A percentile compares a stretch with the other conserved stretches of the same genome.
These are phyloP conservation scores for Leptobrachium leishanense DNA, from an alignment of 2,113 vertebrate species.

Conservation along the genomic window DNA sequence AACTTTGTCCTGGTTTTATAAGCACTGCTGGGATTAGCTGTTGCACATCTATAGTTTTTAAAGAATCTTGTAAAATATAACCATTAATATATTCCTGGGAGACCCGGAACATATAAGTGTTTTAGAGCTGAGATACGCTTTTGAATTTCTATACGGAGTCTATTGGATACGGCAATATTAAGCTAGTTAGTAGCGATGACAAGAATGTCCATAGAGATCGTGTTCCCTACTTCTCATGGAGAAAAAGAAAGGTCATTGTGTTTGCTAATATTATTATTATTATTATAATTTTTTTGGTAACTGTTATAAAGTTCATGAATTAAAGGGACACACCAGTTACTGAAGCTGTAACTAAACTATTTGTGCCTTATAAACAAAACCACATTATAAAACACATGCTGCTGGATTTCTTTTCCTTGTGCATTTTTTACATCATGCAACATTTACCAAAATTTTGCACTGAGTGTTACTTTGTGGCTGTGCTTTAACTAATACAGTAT, in stretches of 20 bases:
- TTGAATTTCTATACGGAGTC: constrained; percentile 17
- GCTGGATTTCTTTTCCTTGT: no score
- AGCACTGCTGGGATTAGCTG: not conserved
- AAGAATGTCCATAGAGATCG: not conserved
- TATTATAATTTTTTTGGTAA: constrained; percentile 14
- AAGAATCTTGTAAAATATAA: constrained; percentile 14
- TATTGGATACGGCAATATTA: constrained; percentile 30
- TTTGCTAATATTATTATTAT: not conserved
- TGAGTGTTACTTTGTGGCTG: no score
- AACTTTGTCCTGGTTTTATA: not conserved
- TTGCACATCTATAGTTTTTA: not conserved
- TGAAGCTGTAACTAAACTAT: no score
- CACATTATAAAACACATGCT: no score
- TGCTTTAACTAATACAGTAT: no score
- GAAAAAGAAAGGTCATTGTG: constrained; percentile 20
- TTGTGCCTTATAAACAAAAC: no score
- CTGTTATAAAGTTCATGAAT: constrained; percentile 14
- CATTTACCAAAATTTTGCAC: no score
- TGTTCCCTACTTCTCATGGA: not conserved
- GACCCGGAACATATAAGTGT: constrained; percentile 18
- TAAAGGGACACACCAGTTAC: constrained; percentile 2
- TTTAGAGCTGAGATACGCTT: constrained; percentile 2
- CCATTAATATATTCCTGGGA: constrained; percentile 21
- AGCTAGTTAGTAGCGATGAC: not conserved
- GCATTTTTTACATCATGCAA: no score